Evolutionary conservation across 2,888 invertebrate genomes (phyloP), one percentile per base, ranked within the genome.

Genomic region (Napeogenes sylphis): DNA sequence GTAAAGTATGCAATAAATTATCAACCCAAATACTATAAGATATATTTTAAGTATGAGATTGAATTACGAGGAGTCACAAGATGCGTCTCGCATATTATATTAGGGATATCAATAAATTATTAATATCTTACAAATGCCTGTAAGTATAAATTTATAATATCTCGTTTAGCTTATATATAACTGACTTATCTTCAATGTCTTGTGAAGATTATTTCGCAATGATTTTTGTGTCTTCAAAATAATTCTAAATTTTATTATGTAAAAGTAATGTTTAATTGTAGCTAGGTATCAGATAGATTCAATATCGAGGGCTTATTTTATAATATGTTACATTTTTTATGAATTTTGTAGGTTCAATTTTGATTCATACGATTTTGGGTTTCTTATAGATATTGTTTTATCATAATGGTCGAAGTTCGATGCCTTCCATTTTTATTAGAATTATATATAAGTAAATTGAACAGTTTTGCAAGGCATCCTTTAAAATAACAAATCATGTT

Each of bases 371-470:
- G 10, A 38, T 6, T 42, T 10, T 42, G 12, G 8, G 5, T 42
- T 42, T 42, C 1, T 42, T 42, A 10, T 42, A 42, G 5, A 42
- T 42, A 42, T 42, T 3, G 42, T 10, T 42, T 30, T n/a, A 51
- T 51, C 51, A 51, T 30, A 51, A 51, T 51, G 21, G 51, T 30
- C 47, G 30, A 51, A 51, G 30, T 51, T 51, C 30, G 51, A 51
- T 51, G 51, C 51, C 51, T 51, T 51, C 51, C 51, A 51, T 51
- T 51, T 51, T 51, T 51, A 51, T 51, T 51, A 51, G 51, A 51
- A 51, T 21, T 51, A 51, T 51, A 10, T 51, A 51, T 51, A 51
- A 51, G 51, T 10, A 21, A 51, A 10, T 4, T 21, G 30, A 51
- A 51, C 21, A 10, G n/a, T 47, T 13, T 51, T 21, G 51, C 51